Conservation (phyloP, 1,140 invertebrate genomes). For the Galendromus occidentalis region DNA sequence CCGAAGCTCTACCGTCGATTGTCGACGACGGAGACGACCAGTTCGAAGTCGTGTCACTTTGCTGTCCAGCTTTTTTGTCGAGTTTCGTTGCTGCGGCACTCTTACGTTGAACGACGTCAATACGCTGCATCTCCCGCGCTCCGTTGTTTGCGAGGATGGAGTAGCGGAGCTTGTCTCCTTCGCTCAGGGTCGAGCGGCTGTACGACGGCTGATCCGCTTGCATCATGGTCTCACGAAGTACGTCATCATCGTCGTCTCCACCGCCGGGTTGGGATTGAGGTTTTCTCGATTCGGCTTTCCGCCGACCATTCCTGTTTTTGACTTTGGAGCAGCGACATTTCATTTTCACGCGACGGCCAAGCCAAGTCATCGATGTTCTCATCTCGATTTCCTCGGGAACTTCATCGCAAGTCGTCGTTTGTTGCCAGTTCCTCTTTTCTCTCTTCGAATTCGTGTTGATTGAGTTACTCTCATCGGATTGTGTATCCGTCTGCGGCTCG, state of each 20-base stretch:
- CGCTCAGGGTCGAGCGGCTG: too few species aligned
- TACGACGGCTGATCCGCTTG: too few species aligned
- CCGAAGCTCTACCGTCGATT: too few species aligned
- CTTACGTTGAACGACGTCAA: too few species aligned
- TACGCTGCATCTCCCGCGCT: too few species aligned
- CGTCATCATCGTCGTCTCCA: not conserved
- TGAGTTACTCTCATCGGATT: not conserved
- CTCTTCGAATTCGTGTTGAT: not conserved
- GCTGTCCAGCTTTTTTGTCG: too few species aligned
- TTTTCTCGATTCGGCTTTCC: not conserved
- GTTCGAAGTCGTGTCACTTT: too few species aligned
- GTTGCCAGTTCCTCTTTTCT: not conserved
- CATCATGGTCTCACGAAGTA: too few species aligned
- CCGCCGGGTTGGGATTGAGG: not conserved
- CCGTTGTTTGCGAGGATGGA: too few species aligned
- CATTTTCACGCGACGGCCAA: not conserved
- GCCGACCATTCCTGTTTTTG: not conserved
- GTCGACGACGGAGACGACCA: too few species aligned
- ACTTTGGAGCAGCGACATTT: not conserved
- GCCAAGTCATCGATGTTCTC: not conserved
- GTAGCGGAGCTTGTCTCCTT: too few species aligned
- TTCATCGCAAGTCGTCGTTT: not conserved
- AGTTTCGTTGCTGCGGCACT: too few species aligned
- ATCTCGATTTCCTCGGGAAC: not conserved
- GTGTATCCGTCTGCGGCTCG: not conserved